Conservation (phyloP, 2,888 invertebrate species). For the Campoletis raptor region DNA sequence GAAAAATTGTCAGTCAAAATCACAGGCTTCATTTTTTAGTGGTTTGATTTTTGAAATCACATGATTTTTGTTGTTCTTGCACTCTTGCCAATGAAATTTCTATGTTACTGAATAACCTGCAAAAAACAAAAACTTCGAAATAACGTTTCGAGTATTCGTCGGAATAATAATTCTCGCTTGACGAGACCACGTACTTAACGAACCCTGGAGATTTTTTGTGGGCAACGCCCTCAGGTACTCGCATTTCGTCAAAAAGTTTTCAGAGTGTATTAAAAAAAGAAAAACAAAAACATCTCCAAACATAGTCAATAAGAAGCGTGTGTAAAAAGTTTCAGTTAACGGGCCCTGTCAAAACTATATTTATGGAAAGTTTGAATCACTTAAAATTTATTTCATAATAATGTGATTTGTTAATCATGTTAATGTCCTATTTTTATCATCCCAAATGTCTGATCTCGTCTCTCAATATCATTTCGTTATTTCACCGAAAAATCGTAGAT, state of each 20-base stretch:
- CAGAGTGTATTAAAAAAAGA: not conserved
- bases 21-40: not conserved
- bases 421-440: not conserved
- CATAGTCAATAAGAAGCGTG: not conserved
- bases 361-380: not conserved
- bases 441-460: conserved; percentile 4
- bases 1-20: not conserved
- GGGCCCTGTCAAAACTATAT: not conserved
- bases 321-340: not conserved
- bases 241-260: conserved; percentile 23
- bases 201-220: conserved; percentile 14
- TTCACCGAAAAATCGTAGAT: conserved; percentile 60
- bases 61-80: not conserved
- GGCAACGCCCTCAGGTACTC: conserved; percentile 1
- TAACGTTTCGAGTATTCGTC: not conserved
- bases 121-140: not conserved
- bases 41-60: not conserved
- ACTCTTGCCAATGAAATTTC: not conserved
- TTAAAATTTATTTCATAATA: not conserved
- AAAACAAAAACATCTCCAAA: not conserved
- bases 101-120: not conserved
- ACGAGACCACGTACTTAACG: not conserved
- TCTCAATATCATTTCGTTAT: conserved; percentile 50
- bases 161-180: conserved; percentile 33
- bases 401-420: not conserved